phyloP scores from a whole-genome alignment of 1,140 invertebrate species.

The Drosophila nigrodunni region DNA sequence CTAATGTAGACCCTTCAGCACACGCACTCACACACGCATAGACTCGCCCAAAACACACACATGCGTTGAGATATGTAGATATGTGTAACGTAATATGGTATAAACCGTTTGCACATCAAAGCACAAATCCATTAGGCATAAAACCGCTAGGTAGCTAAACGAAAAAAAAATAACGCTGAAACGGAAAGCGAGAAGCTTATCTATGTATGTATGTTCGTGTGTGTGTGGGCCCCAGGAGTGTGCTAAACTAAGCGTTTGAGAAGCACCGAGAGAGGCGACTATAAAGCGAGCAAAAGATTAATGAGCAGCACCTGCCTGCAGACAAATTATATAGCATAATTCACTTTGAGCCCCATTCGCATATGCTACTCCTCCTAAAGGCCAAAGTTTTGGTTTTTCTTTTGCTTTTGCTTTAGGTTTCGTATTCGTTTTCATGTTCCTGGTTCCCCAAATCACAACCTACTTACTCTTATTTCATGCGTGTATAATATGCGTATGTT shows the following conservation, averaged over 20 bases:
- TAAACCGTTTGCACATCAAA: conserved; percentile 73
- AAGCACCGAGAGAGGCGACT: conserved; percentile 33
- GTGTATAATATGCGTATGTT: not conserved
- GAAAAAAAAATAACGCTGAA: conserved; percentile 21
- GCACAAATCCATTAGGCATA: conserved; percentile 79
- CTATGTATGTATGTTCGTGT: conserved; percentile 15
- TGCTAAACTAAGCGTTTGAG: conserved; percentile 53
- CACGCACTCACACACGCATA: conserved; percentile 12
- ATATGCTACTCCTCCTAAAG: conserved; percentile 33
- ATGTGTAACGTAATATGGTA: conserved; percentile 31
- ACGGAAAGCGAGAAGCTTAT: conserved; percentile 38
- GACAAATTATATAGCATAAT: conserved; percentile 81
- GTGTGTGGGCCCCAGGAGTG: conserved; percentile 47
- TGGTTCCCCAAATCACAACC: conserved; percentile 17
- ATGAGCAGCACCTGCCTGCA: conserved; percentile 77
- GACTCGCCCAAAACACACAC: conserved; percentile 19
- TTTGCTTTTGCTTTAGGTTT: not conserved
- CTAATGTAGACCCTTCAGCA: conserved; percentile 75
- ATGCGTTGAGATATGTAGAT: not conserved
- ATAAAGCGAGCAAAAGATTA: conserved; percentile 72
- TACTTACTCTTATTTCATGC: not conserved
- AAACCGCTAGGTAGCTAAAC: conserved; percentile 56
- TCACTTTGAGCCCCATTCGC: conserved; percentile 70
- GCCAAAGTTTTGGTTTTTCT: not conserved
- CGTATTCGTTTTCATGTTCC: not conserved